phyloP scores from a whole-genome alignment of 92 coral and sea anemone species.

The Scolanthus callimorphus region DNA sequence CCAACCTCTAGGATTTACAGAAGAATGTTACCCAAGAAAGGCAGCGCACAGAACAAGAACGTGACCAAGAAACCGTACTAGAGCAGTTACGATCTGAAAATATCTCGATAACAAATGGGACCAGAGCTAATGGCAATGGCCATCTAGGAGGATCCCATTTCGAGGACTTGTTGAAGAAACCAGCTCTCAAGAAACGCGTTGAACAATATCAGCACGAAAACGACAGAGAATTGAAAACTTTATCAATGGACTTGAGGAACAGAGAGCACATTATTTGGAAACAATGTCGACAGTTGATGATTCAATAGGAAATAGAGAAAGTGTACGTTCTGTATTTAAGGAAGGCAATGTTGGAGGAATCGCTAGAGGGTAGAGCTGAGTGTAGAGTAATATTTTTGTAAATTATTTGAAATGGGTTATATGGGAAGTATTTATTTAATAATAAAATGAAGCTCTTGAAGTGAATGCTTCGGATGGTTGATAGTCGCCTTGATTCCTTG shows the following conservation, averaged over 20 bases:
- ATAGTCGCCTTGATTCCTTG: no score
- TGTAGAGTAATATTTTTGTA: no score
- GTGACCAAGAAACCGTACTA: constrained; percentile 65
- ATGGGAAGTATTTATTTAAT: no score
- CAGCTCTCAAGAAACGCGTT: constrained; percentile 47
- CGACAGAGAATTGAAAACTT: constrained; percentile 60
- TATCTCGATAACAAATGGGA: constrained; percentile 37
- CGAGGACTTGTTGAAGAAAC: constrained; percentile 50
- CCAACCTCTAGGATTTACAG: no score
- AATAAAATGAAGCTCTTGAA: no score
- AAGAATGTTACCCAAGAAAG: no score
- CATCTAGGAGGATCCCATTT: background rate
- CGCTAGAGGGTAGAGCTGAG: no score
- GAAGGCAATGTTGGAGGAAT: no score
- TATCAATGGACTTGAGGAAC: constrained; percentile 52
- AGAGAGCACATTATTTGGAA: constrained; percentile 51
- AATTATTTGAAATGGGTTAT: no score
- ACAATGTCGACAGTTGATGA: constrained; percentile 19
- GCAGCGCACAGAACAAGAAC: constrained; percentile 67
- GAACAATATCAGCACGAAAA: constrained; percentile 44
- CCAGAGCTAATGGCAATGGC: constrained; percentile 1
- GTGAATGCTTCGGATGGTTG: no score
- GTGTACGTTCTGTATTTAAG: no score
- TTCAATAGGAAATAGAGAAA: background rate
- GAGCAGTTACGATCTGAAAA: constrained; percentile 29